Evolutionary conservation across 2,888 invertebrate species (phyloP).

Genomic region (Pheosia gnoma): DNA sequence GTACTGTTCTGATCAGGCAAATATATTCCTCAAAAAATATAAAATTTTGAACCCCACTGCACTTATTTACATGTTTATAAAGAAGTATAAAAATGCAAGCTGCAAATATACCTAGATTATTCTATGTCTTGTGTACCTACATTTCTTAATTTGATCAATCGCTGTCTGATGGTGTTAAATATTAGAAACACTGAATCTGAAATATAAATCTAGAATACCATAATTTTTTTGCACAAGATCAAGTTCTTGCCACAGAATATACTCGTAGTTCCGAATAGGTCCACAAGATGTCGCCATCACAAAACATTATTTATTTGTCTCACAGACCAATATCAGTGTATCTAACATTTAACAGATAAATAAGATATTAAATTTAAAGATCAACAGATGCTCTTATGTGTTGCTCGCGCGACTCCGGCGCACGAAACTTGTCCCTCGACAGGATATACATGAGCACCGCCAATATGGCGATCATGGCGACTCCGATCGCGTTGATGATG

Average conservation of each 20-base stretch:
- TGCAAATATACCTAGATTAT: conserved; percentile 11
- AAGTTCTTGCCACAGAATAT: too few relatives aligned
- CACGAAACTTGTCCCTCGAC: conserved; percentile 83
- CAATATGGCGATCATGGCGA: conserved; percentile 85
- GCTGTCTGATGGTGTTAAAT: conserved; percentile 5
- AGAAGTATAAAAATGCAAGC: conserved; percentile 28
- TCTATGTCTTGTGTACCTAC: conserved; percentile 13
- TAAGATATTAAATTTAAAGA: conserved; percentile 62
- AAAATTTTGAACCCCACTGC: conserved; percentile 10
- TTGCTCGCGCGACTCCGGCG: conserved; percentile 66
- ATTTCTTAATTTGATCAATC: conserved; percentile 13
- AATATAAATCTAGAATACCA: too few relatives aligned
- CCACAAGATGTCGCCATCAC: background rate
- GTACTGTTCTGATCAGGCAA: conserved; percentile 1
- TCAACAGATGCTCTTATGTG: conserved; percentile 84
- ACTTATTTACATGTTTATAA: conserved; percentile 24
- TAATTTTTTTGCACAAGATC: too few relatives aligned
- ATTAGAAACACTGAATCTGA: conserved; percentile 16
- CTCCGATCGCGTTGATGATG: conserved; percentile 88
- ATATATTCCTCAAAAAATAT: background rate
- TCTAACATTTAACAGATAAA: background rate
- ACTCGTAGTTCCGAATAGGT: background rate
- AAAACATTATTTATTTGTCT: background rate
- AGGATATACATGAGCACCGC: conserved; percentile 87
- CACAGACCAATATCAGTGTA: background rate